phyloP scores from a whole-genome alignment of 2,113 vertebrate species.

The Mustela lutreola region DNA sequence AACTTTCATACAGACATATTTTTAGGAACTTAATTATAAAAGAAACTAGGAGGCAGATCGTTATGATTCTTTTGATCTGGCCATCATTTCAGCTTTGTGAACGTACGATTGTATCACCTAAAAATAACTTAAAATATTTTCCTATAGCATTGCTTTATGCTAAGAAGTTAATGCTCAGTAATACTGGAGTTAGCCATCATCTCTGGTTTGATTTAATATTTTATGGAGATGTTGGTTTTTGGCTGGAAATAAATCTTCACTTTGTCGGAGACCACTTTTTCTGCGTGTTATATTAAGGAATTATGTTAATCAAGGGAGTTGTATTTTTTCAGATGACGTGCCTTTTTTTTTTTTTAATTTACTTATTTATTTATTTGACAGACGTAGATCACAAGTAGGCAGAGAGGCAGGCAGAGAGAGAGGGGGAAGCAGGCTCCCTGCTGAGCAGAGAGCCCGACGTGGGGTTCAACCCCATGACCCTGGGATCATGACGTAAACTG shows the following conservation, averaged over 20 bases:
- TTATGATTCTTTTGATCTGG: constrained; percentile 11
- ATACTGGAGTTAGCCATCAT: not conserved
- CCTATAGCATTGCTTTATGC: not conserved
- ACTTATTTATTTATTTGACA: too few relatives aligned
- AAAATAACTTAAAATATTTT: not conserved
- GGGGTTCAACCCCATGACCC: too few relatives aligned
- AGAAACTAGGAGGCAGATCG: not conserved
- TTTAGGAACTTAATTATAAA: constrained; percentile 52
- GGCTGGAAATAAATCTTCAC: not conserved
- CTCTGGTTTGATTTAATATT: not conserved
- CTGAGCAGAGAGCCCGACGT: too few relatives aligned
- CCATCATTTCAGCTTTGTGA: not conserved
- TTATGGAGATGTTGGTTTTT: not conserved
- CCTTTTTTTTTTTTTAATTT: not conserved
- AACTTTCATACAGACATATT: constrained; percentile 17
- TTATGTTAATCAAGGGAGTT: not conserved
- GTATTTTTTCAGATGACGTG: not conserved
- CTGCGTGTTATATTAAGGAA: not conserved
- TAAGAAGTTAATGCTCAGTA: not conserved
- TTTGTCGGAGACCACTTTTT: not conserved
- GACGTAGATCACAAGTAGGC: too few relatives aligned
- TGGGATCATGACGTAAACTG: too few relatives aligned
- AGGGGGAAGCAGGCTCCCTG: too few relatives aligned
- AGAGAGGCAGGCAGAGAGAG: too few relatives aligned
- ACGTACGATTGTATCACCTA: not conserved